These are phyloP conservation scores for Heliconius erato DNA, from an alignment of 2,888 invertebrate genomes.

Conservation along the genomic window DNA sequence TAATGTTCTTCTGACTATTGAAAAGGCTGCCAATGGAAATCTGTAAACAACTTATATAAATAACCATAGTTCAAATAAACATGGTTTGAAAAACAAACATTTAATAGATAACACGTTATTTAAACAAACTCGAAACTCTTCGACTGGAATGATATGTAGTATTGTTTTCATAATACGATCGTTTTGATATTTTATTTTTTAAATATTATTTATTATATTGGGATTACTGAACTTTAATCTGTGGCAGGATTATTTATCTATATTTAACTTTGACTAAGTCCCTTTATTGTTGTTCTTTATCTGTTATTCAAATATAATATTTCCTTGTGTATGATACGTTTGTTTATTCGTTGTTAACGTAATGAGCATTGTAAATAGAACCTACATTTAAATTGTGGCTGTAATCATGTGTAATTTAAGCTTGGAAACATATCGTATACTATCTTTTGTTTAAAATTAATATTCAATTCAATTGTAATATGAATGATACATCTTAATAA, in stretches of 20 bases:
- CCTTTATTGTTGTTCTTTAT: constrained; percentile 9
- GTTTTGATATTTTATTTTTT: background rate
- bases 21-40: constrained; percentile 8
- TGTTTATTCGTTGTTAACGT: background rate
- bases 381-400: background rate
- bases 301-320: constrained; percentile 7
- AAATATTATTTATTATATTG: constrained; percentile 9
- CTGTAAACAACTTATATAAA: constrained; percentile 42
- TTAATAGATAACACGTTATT: constrained; percentile 11
- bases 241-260: constrained; percentile 20
- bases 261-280: constrained; percentile 5
- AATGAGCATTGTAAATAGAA: constrained; percentile 6
- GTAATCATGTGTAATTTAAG: background rate
- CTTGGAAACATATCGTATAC: too few species aligned
- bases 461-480: too few species aligned
- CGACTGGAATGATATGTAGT: background rate
- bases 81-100: constrained; percentile 31
- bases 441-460: too few species aligned
- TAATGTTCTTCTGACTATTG: background rate
- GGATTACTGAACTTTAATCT: constrained; percentile 34
- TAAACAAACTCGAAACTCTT: background rate
- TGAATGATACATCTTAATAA: too few species aligned
- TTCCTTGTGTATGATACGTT: background rate
- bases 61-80: constrained; percentile 36
- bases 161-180: constrained; percentile 9